phyloP scores from a whole-genome alignment of 1,140 invertebrate species.

The Drosophila persimilis region DNA sequence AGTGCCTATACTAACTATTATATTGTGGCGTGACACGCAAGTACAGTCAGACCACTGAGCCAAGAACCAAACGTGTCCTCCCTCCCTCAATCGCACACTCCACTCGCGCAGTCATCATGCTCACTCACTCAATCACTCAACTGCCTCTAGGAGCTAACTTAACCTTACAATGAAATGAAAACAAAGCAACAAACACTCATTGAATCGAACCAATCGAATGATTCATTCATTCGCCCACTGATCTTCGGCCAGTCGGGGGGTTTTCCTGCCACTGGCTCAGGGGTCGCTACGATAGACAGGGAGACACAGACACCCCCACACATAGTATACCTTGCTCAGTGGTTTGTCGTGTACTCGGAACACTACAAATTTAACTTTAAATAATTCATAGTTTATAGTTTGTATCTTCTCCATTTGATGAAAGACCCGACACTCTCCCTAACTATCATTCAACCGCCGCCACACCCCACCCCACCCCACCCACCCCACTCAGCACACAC shows the following conservation, averaged over 20 bases:
- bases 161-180: too few species aligned
- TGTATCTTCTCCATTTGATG: conserved; percentile 33
- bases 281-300: conserved; percentile 5
- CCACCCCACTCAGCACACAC: conserved; percentile 16
- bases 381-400: conserved; percentile 58
- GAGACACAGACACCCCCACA: neutral
- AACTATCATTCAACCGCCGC: conserved; percentile 16
- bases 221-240: conserved; percentile 10
- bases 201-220: neutral
- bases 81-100: neutral
- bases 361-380: conserved; percentile 44
- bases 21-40: conserved; percentile 40
- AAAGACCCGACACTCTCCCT: conserved; percentile 9
- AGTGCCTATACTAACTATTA: conserved; percentile 77
- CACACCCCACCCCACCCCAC: conserved; percentile 18
- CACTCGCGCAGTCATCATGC: neutral
- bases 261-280: neutral
- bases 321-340: conserved; percentile 61
- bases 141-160: conserved; percentile 28
- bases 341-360: conserved; percentile 33
- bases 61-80: conserved; percentile 25
- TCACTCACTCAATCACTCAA: conserved; percentile 10
- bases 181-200: conserved; percentile 5
- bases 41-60: conserved; percentile 38
- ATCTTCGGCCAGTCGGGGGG: neutral